Base-by-base conservation (phyloP, 2,797 vertebrate genomes). In the Hoplostethus atlanticus region DNA sequence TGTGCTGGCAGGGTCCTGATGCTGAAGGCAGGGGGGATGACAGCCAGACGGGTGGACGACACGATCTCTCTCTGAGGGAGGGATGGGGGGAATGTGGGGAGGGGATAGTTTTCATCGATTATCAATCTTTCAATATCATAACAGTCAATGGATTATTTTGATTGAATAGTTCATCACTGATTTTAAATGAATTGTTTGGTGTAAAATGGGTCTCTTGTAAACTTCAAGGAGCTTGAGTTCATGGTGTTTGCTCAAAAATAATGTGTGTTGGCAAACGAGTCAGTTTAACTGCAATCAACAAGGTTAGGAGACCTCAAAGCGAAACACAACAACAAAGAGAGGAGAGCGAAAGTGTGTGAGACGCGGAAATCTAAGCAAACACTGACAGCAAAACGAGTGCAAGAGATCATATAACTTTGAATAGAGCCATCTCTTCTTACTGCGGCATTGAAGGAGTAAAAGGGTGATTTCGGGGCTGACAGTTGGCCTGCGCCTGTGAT, bases 11-110 rank as follows among this genome's bases (percentile, higher is more conserved):
- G 93, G 53, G 92, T 92, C 2, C 96, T 94, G 28, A 92, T 95
- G 83, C 96, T 95, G 93, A 97, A 99, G 79, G 97, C 95, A 0
- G 96, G 95, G 0, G 97, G 96, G 3, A 98, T 95, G 8, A 91
- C 57, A 0, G 96, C 97, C 87, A 99, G 93, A 79, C 96, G 96
- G 16, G 93, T 89, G 56, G 95, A 92, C 0, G 98, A 94, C 75
- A 99, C 92, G 0, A 93, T 93, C 94, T 99, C 98, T 93, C 97
- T 98, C 98, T 98, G 92, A 73, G 67, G 77, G 68, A 51, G 67
- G 3, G 68, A 88, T 4, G 53, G 46, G 30, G 1, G 17, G 59
- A 51, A 21, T 21, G 21, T 21, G 21, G 21, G 21, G 21, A 21
- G 25, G 21, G 46, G 21, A 47, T 17, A 17, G 48, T 11, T 6